Evolutionary conservation across 1,140 invertebrate genomes (phyloP), one percentile per base, ranked within the genome.

Genomic region (Ceratosolen fusciceps): DNA sequence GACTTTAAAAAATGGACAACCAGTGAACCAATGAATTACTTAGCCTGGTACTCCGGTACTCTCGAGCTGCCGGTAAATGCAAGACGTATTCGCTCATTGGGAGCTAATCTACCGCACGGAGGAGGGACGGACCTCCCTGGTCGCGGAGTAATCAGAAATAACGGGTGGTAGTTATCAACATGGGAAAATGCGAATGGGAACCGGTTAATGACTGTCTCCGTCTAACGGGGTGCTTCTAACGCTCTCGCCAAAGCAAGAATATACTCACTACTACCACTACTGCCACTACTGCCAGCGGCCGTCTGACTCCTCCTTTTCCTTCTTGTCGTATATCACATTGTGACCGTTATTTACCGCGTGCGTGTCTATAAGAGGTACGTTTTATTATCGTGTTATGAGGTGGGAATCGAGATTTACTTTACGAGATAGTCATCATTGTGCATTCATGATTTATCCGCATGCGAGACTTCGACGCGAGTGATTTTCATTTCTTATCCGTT

Each of bases 261-360:
- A 67, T 72, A 26, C 67, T 58, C 68, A 68, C 82, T 75, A 67
- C 75, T 24, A 73, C 58, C 68, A 68, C 82, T 70, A 70, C 79
- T 79, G 78, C 43, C 29, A 56, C 37, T 58, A 70, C 56, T 34
- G 34, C 34, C 19, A 39, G 65, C 65, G 1, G 16, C 1, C 37
- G 10, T 68, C n/a, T 76, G 31, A 2, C 10, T 24, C 1, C 31
- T 34, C 21, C n/a, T 29, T 37, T 24, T 65, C 39, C n/a, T 19
- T 21, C 0, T 31, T 9, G 14, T 4, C n/a, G 1, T 19, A 2
- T 26, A 14, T 73, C 70, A 14, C 12, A 10, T 56, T 9, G 16
- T 31, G 71, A 21, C 71, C 52, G 29, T 49, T 49, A 49, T 49
- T 24, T 67, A 10, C 8, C 56, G 14, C 5, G 5, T 16, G 14